phyloP scores from a whole-genome alignment of 1,140 invertebrate genomes.

The Samia ricini region DNA sequence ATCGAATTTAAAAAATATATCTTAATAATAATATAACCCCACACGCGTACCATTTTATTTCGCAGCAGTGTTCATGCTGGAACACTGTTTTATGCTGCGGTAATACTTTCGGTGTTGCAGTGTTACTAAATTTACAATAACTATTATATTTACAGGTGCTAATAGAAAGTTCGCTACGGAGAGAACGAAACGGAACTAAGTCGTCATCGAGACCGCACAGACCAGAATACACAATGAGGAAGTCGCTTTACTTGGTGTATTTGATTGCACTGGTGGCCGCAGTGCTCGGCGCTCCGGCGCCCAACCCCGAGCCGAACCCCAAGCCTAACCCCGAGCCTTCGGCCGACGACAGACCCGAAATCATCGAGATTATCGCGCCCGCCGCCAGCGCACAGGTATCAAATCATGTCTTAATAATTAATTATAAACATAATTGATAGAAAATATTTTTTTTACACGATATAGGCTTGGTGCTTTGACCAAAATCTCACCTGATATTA shows the following conservation, averaged over 20 bases:
- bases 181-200: slow-evolving; percentile 8
- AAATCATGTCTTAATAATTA: background rate
- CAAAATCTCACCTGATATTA: too few relatives aligned
- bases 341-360: slow-evolving; percentile 63
- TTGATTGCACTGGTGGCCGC: slow-evolving; percentile 33
- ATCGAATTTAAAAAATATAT: too few relatives aligned
- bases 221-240: slow-evolving; percentile 37
- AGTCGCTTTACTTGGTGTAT: slow-evolving; percentile 40
- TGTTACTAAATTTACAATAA: background rate
- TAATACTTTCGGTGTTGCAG: too few relatives aligned
- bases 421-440: too few relatives aligned
- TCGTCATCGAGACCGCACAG: background rate
- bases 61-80: too few relatives aligned
- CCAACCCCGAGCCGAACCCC: slow-evolving; percentile 37
- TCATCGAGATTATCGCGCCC: slow-evolving; percentile 74
- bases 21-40: too few relatives aligned
- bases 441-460: too few relatives aligned
- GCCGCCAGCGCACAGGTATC: slow-evolving; percentile 68
- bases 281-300: slow-evolving; percentile 40
- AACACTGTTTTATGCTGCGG: too few relatives aligned
- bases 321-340: slow-evolving; percentile 42
- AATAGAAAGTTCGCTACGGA: slow-evolving; percentile 20
- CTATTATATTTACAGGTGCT: slow-evolving; percentile 10
- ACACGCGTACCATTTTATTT: too few relatives aligned
- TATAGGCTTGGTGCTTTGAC: too few relatives aligned